A percentile compares a stretch with the other conserved stretches of the same genome.
Evolutionary conservation across 1,140 invertebrate species (phyloP).

Genomic region (Phocides pigmalion): DNA sequence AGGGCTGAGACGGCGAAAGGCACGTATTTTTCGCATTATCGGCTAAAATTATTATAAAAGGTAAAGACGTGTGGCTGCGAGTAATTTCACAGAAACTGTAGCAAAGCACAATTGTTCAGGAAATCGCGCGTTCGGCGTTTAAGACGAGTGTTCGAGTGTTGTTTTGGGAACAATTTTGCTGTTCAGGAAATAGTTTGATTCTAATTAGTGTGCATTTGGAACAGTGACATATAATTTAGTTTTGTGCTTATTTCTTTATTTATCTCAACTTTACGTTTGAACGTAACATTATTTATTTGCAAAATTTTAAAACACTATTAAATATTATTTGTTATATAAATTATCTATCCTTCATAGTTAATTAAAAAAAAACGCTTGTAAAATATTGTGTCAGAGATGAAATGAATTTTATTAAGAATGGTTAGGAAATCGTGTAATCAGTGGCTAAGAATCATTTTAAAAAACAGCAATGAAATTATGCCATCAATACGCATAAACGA

Average conservation of each 20-base stretch:
- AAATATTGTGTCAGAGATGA: no score
- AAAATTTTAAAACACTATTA: no score
- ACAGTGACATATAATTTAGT: neutral
- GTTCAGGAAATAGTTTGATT: conserved; percentile 1
- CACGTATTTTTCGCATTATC: conserved; percentile 82
- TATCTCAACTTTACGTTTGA: no score
- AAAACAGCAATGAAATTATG: no score
- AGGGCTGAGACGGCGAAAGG: conserved; percentile 60
- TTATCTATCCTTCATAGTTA: no score
- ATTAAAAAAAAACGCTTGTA: no score
- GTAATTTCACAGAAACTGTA: conserved; percentile 63
- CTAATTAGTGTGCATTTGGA: conserved; percentile 3
- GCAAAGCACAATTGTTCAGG: conserved; percentile 56
- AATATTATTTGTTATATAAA: no score
- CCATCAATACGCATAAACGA: no score
- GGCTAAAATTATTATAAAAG: conserved; percentile 80
- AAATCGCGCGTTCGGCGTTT: conserved; percentile 61
- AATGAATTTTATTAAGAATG: no score
- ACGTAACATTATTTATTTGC: no score
- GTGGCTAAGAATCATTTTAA: no score
- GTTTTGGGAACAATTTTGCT: conserved; percentile 27
- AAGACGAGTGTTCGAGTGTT: conserved; percentile 41
- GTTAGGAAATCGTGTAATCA: no score
- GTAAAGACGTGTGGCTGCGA: conserved; percentile 71
- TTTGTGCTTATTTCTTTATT: neutral